Conservation (phyloP, 2,888 invertebrate species). For the Orthonychiurus folsomi region DNA sequence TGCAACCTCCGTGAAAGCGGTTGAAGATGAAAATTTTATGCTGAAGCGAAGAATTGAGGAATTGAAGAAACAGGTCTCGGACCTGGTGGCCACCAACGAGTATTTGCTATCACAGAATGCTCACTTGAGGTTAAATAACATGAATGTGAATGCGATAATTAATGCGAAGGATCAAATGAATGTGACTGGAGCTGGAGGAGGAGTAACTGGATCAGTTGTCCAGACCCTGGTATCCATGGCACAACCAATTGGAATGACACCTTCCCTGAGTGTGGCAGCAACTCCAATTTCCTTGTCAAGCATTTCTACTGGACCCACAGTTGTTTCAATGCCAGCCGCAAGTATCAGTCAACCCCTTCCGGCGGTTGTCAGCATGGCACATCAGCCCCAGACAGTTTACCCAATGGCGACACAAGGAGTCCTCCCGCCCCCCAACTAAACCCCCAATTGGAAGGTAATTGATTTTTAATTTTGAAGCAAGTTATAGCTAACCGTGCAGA, state of each 20-base stretch:
- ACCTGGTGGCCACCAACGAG: slow-evolving; percentile 58
- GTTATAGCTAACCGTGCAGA: too few species aligned
- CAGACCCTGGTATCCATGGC: slow-evolving; percentile 35
- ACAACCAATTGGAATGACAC: slow-evolving; percentile 34
- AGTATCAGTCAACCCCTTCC: slow-evolving; percentile 34
- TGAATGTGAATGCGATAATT: slow-evolving; percentile 24
- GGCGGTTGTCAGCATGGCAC: slow-evolving; percentile 32
- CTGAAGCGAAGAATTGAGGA: slow-evolving; percentile 60
- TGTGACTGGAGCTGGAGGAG: slow-evolving; percentile 27
- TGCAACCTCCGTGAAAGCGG: slow-evolving; percentile 34
- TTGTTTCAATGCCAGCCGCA: slow-evolving; percentile 33
- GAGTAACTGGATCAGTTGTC: slow-evolving; percentile 28
- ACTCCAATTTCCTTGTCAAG: slow-evolving; percentile 34
- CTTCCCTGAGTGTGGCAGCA: slow-evolving; percentile 29
- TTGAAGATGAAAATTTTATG: slow-evolving; percentile 60
- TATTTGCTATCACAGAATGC: slow-evolving; percentile 70
- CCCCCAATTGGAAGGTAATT: too few species aligned
- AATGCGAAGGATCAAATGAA: slow-evolving; percentile 27
- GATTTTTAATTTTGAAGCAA: too few species aligned
- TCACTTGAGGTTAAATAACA: slow-evolving; percentile 52
- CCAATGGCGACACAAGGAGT: slow-evolving; percentile 36
- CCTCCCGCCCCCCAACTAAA: slow-evolving; percentile 24
- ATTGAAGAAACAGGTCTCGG: slow-evolving; percentile 57
- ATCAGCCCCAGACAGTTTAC: slow-evolving; percentile 30
- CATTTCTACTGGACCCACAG: slow-evolving; percentile 32